phyloP scores from a whole-genome alignment of 2,113 vertebrate genomes.

The Microtus montanus region DNA sequence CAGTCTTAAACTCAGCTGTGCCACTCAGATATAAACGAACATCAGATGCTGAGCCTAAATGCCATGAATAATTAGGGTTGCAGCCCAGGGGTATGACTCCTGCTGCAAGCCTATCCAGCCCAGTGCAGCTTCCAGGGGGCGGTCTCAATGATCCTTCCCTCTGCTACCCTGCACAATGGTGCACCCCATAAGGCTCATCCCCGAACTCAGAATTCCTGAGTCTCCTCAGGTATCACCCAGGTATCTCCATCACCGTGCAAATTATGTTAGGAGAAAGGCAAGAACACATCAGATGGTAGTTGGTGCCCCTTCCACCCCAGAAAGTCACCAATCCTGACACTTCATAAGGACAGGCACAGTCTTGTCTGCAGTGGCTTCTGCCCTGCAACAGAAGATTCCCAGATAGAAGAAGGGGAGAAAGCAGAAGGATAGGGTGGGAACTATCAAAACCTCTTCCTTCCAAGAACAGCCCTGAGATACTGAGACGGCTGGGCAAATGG shows the following conservation, averaged over 20 bases:
- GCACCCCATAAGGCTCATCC: not conserved
- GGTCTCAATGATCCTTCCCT: not conserved
- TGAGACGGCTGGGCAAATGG: not conserved
- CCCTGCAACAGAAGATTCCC: not conserved
- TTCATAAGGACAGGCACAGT: not conserved
- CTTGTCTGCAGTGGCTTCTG: not conserved
- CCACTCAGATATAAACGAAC: not conserved
- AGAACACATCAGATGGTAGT: not conserved
- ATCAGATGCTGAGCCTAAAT: not conserved
- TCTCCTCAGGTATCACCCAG: constrained; percentile 9
- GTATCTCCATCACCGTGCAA: not conserved
- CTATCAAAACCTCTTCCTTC: not conserved
- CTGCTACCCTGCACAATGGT: not conserved
- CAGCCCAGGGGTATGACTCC: not conserved
- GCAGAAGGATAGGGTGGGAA: not conserved
- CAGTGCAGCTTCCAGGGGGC: not conserved
- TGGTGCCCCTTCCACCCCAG: not conserved
- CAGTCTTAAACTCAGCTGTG: not conserved
- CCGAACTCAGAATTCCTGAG: not conserved
- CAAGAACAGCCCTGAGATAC: not conserved
- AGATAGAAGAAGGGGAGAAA: not conserved
- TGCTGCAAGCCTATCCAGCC: not conserved
- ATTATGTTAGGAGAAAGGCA: not conserved
- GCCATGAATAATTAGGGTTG: not conserved
- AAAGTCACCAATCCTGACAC: not conserved